Evolutionary conservation across 2,888 invertebrate genomes (phyloP), one percentile per base, ranked within the genome.

Genomic region (Drosophila emarginata): DNA sequence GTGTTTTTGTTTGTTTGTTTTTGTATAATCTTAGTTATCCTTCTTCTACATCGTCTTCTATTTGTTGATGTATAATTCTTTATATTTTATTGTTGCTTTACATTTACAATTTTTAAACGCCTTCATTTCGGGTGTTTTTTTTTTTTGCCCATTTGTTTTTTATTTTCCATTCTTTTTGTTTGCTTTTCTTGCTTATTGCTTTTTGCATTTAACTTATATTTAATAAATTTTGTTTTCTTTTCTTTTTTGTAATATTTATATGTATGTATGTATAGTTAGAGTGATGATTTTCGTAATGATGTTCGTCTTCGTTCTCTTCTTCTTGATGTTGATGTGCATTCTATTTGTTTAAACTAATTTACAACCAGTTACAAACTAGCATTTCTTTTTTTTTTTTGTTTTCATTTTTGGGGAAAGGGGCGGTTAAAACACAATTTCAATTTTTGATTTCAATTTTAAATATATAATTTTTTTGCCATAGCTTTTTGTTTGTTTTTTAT

Each of bases 301-400:
- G 40, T 67, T 45, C 39, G n/a, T 39, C 37, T 12, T 37, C 37
- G n/a, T 37, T 4, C 21, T 45, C 45, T 45, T 21, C 45, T 12
- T 45, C 4, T 61, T 69, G 36, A 62, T 71, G 54, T 62, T 60
- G 59, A 71, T 73, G 40, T 67, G 62, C 53, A 54, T 74, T 71
- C 63, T 52, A 40, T 53, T 57, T 62, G 40, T 71, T 72, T 53
- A 52, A 73, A 76, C 67, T 76, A 72, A 79, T 72, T 76, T 87
- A 87, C 87, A 84, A 87, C 76, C 83, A 82, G 71, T 74, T 78
- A 82, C 76, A 75, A 85, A 82, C 77, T 21, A 63, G 63, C 63
- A 52, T 67, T 71, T 64, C 50, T 69, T 28, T 72, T 74, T 21
- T 26, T 9, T 36, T 15, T 32, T 54, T 11, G 26, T 6, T 26